Base-by-base conservation (phyloP, 37 sponge, comb jelly and placozoan species). In the Halisarca cf. caerulea region DNA sequence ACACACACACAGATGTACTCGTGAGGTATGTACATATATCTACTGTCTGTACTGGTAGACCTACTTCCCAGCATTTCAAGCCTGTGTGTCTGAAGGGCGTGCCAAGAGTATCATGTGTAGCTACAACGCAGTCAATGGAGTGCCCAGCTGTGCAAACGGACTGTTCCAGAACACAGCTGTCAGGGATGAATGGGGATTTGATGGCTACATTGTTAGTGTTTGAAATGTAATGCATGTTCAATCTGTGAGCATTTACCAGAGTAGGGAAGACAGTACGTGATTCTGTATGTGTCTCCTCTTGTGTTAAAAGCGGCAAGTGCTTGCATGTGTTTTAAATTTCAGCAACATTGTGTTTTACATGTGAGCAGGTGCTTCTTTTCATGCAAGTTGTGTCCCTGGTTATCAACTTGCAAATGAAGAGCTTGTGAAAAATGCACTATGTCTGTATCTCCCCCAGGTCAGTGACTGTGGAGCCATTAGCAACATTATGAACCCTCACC, bases 391-490 rank as follows among this genome's bases (percentile, higher is more conserved):
- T n/a, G n/a, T n/a, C n/a, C n/a, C n/a, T n/a, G n/a, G n/a, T n/a
- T n/a, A n/a, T n/a, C n/a, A n/a, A n/a, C n/a, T n/a, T n/a, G n/a
- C n/a, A n/a, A n/a, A n/a, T 55, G 11, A 17, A 55, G 17, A 55
- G 17, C 57, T 55, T 55, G 11, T 55, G 57, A 55, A 55, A 55
- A 55, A 11, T 55, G 17, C 17, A 17, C 57, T 55, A 7, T 27
- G 0, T 4, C 27, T 53, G 11, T 51, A 1, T 74, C 11, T 36
- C 66, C 42, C 8, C 9, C 28, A 90, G 94, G 90, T 90, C 6
- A 89, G 95, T 82, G 91, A 94, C 66, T 91, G 94, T 94, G 94
- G 94, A 35, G 94, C 94, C 20, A 88, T 94, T 7, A 17, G 34
- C 44, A 37, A 66, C 61, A 94, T 94, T 23, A 42, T 66, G 83